Percentiles rank a stretch among this genome's conserved stretches.
These are phyloP conservation scores for Drosophila fulvimacula DNA, from an alignment of 2,888 invertebrate genomes.

Conservation along the genomic window DNA sequence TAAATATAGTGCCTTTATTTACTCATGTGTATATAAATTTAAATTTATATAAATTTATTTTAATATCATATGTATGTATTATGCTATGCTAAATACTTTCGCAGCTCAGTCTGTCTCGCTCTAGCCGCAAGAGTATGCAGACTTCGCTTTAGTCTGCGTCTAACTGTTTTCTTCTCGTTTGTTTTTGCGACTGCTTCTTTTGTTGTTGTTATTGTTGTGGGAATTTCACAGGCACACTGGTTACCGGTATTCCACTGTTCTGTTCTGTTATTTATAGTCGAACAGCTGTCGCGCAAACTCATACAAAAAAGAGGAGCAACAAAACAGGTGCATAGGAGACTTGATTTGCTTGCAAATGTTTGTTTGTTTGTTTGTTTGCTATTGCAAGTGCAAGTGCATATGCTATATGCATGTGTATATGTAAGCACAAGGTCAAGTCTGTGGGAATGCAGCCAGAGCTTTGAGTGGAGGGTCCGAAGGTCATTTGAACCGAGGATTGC, in stretches of 20 bases:
- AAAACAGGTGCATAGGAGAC: background rate
- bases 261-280: conserved; percentile 35
- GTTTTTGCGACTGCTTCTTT: conserved; percentile 4
- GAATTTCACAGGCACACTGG: conserved; percentile 62
- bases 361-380: background rate
- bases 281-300: conserved; percentile 37
- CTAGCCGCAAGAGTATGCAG: conserved; percentile 1
- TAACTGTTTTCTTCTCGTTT: conserved; percentile 11
- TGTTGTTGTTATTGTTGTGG: conserved; percentile 46
- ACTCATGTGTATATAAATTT: background rate
- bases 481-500: conserved; percentile 27
- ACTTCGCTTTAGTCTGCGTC: background rate
- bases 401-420: background rate
- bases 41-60: background rate
- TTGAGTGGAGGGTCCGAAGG: conserved; percentile 26
- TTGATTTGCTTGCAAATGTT: background rate
- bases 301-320: background rate
- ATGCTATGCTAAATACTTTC: background rate
- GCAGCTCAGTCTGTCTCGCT: background rate
- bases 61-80: background rate
- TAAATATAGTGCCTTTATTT: background rate
- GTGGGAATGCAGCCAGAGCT: conserved; percentile 21
- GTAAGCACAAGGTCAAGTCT: conserved; percentile 64
- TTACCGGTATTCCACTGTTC: conserved; percentile 22
- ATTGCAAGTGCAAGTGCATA: too few species aligned